These are phyloP conservation scores for Tangara arthus DNA, from an alignment of 2,797 vertebrate genomes.

Conservation along the genomic window DNA sequence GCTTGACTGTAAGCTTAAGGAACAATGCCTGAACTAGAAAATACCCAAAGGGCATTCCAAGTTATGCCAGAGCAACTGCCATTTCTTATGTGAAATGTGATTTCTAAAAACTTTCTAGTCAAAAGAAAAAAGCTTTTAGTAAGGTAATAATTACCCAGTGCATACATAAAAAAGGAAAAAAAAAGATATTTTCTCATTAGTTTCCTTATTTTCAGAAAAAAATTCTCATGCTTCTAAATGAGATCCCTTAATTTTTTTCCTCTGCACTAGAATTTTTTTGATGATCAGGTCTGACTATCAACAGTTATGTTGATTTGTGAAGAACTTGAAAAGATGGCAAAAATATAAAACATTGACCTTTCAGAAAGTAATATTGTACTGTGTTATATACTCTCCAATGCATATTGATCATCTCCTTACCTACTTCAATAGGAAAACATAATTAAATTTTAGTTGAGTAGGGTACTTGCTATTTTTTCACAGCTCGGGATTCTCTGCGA, in stretches of 20 bases:
- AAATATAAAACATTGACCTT: background rate
- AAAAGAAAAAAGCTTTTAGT: background rate
- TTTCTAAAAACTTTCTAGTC: background rate
- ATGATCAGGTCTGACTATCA: background rate
- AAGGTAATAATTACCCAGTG: background rate
- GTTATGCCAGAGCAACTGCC: background rate
- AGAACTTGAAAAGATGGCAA: background rate
- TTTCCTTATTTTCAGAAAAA: background rate
- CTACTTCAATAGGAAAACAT: background rate
- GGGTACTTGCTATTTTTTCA: background rate
- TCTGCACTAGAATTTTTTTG: background rate
- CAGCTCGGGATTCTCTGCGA: background rate
- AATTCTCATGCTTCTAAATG: background rate
- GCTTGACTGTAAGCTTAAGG: background rate
- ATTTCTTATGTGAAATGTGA: background rate
- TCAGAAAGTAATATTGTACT: background rate
- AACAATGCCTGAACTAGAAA: background rate
- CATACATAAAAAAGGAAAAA: too few species aligned
- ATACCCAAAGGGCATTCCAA: background rate
- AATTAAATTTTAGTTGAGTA: constrained; percentile 9
- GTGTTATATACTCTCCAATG: background rate
- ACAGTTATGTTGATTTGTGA: background rate
- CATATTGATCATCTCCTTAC: background rate
- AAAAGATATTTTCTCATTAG: background rate
- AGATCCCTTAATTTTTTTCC: background rate